These are phyloP conservation scores for Columba janthina DNA, from an alignment of 2,113 vertebrate species.

Conservation along the genomic window DNA sequence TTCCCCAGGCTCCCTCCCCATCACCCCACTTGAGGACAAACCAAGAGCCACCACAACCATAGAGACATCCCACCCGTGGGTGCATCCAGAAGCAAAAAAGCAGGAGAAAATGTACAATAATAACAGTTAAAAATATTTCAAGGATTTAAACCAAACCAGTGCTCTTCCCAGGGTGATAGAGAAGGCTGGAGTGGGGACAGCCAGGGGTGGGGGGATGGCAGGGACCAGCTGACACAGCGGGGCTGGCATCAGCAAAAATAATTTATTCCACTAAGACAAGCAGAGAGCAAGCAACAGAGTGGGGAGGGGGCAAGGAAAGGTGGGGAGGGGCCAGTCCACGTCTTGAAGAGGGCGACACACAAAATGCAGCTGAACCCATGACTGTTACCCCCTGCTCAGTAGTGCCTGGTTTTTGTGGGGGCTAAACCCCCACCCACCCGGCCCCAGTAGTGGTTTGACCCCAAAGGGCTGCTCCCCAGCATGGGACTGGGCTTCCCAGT, in stretches of 20 bases:
- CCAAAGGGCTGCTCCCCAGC: not conserved
- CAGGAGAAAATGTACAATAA: not conserved
- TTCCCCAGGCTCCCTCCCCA: not conserved
- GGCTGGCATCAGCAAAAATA: constrained; percentile 42
- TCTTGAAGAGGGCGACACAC: not conserved
- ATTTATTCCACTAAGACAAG: constrained; percentile 70
- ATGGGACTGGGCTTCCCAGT: not conserved
- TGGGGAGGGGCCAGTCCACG: accelerated
- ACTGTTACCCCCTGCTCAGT: not conserved
- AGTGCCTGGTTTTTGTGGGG: accelerated
- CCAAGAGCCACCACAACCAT: not conserved
- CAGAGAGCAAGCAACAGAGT: not conserved
- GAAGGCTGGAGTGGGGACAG: not conserved
- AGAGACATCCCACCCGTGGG: accelerated
- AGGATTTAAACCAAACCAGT: not conserved
- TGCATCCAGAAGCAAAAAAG: not conserved
- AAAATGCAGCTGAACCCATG: not conserved
- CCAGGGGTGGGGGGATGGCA: accelerated
- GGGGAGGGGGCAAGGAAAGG: not conserved
- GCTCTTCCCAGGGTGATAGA: accelerated
- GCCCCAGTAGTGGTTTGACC: not conserved
- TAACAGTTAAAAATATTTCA: not conserved
- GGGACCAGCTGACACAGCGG: not conserved
- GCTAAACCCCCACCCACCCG: not conserved
- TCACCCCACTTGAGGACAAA: not conserved